Evolutionary conservation across 2,113 vertebrate genomes (phyloP).

Genomic region (Setophaga kirtlandii): DNA sequence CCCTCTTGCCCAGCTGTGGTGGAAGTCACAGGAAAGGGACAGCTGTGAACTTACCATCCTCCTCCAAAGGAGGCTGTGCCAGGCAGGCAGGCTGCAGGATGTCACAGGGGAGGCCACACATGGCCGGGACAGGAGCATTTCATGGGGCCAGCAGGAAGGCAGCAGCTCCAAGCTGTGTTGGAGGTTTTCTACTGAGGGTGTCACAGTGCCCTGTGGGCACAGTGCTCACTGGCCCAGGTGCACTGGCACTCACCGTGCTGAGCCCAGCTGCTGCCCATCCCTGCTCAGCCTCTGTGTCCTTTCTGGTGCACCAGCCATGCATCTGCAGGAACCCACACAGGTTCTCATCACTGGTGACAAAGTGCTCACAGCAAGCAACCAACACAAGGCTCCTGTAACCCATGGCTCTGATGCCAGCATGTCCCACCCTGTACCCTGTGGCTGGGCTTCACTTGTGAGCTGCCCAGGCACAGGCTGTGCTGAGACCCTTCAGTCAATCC

Average conservation of each 20-base stretch:
- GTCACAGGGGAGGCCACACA: background rate
- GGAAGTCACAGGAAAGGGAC: background rate
- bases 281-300: background rate
- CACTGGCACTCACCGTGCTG: accelerated
- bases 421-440: accelerated
- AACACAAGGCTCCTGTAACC: background rate
- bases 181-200: background rate
- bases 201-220: background rate
- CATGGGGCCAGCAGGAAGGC: background rate
- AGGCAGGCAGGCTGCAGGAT: background rate
- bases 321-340: accelerated
- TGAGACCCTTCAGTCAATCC: background rate
- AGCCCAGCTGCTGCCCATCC: background rate
- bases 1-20: background rate
- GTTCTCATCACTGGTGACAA: accelerated
- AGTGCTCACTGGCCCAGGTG: accelerated
- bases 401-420: accelerated
- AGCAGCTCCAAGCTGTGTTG: background rate
- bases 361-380: background rate
- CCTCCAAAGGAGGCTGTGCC: background rate
- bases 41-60: background rate
- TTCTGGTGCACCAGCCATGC: background rate
- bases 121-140: background rate
- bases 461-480: background rate
- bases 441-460: background rate